Evolutionary conservation across 2,113 vertebrate species (phyloP).

Genomic region (Syngnathus scovelli): DNA sequence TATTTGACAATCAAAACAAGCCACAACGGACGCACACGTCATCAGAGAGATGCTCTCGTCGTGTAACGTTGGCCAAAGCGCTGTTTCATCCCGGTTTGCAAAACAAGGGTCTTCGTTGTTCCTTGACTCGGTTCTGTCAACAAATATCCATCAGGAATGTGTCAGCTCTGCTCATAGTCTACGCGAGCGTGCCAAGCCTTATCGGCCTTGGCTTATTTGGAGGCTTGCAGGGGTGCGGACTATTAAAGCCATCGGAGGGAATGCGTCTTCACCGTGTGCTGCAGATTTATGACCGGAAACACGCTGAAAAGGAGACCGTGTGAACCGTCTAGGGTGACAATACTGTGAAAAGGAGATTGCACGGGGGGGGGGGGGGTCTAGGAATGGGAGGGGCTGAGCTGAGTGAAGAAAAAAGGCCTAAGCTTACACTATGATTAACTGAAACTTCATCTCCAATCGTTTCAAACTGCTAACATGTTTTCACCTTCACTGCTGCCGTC

Average conservation of each 20-base stretch:
- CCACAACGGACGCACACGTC: slow-evolving; percentile 20
- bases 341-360: slow-evolving; percentile 52
- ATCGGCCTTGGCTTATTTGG: slow-evolving; percentile 26
- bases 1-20: slow-evolving; percentile 47
- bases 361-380: background rate
- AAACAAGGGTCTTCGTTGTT: slow-evolving; percentile 26
- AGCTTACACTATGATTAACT: slow-evolving; percentile 12
- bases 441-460: background rate
- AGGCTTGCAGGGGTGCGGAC: slow-evolving; percentile 31
- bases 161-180: slow-evolving; percentile 10
- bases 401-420: slow-evolving; percentile 5
- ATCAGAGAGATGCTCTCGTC: slow-evolving; percentile 14
- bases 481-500: background rate
- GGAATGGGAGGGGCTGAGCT: slow-evolving; percentile 11
- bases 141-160: slow-evolving; percentile 20
- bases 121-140: slow-evolving; percentile 27
- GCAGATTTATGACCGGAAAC: slow-evolving; percentile 67
- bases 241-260: slow-evolving; percentile 54
- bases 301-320: slow-evolving; percentile 57
- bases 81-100: slow-evolving; percentile 20
- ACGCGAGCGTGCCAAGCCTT: slow-evolving; percentile 33
- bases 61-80: slow-evolving; percentile 15
- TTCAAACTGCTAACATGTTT: background rate
- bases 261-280: slow-evolving; percentile 60
- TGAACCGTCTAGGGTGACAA: slow-evolving; percentile 65